Conservation (phyloP, 2,113 vertebrate genomes). For the Eptesicus fuscus region DNA sequence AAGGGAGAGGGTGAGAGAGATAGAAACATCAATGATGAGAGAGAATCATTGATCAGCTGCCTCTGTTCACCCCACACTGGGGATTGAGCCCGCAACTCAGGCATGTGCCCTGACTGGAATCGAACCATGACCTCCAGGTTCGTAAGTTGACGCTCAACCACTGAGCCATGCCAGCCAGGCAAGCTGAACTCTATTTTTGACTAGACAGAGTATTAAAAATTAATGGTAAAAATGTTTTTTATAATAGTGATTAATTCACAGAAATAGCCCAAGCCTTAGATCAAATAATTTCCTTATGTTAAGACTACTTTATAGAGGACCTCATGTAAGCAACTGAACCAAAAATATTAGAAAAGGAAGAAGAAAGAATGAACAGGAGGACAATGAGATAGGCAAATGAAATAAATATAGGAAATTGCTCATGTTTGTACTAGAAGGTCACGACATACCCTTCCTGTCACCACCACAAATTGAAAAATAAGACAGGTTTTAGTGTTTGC, state of each 20-base stretch:
- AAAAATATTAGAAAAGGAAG: background rate
- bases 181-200: slow-evolving; percentile 51
- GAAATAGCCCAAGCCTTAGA: background rate
- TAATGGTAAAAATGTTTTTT: background rate
- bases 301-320: background rate
- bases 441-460: background rate
- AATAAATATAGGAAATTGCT: background rate
- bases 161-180: no score
- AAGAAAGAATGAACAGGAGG: background rate
- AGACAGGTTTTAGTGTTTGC: background rate
- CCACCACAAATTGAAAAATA: background rate
- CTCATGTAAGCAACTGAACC: background rate
- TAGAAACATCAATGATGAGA: no score
- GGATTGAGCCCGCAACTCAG: no score
- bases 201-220: background rate
- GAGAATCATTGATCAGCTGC: no score
- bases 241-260: background rate
- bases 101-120: no score
- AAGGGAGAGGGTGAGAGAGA: no score
- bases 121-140: no score
- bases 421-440: background rate
- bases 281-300: background rate
- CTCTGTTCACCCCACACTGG: no score
- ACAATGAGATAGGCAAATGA: background rate
- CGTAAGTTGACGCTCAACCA: no score